Conservation (phyloP, 1,140 invertebrate genomes). For the Ridgeia piscesae region DNA sequence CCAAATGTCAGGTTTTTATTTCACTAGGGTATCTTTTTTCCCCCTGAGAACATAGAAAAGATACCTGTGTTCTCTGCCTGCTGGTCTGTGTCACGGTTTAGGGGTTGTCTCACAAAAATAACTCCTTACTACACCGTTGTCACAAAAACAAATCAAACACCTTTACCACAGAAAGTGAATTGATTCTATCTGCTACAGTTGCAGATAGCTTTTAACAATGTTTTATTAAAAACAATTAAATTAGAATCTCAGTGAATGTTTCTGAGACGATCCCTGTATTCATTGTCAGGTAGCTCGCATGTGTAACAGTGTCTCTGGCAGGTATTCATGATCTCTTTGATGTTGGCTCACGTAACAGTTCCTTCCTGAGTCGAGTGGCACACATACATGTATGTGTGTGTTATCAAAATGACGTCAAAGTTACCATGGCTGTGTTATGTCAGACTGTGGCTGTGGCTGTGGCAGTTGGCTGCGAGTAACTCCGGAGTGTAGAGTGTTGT, state of each 20-base stretch:
- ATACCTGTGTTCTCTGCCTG: neutral
- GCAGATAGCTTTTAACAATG: neutral
- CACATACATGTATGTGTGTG: too few species aligned
- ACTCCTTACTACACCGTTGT: neutral
- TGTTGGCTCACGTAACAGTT: too few species aligned
- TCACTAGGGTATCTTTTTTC: neutral
- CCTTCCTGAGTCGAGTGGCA: too few species aligned
- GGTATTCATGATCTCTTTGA: too few species aligned
- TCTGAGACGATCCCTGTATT: neutral
- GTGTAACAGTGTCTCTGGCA: too few species aligned
- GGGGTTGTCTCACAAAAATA: neutral
- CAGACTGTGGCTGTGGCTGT: neutral
- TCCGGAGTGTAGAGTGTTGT: neutral
- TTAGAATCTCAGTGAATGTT: neutral
- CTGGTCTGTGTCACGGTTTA: neutral
- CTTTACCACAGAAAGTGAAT: neutral
- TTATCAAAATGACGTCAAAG: neutral
- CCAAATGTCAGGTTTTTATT: neutral
- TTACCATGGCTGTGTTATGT: neutral
- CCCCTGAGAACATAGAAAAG: neutral
- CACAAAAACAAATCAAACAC: too few species aligned
- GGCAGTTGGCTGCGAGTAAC: neutral
- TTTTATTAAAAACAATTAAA: neutral
- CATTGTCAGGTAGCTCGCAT: neutral
- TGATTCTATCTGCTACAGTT: neutral